Percentiles rank a stretch among this genome's conserved stretches.
Evolutionary conservation across 1,140 invertebrate species (phyloP).

Genomic region (Orchestia grillus): DNA sequence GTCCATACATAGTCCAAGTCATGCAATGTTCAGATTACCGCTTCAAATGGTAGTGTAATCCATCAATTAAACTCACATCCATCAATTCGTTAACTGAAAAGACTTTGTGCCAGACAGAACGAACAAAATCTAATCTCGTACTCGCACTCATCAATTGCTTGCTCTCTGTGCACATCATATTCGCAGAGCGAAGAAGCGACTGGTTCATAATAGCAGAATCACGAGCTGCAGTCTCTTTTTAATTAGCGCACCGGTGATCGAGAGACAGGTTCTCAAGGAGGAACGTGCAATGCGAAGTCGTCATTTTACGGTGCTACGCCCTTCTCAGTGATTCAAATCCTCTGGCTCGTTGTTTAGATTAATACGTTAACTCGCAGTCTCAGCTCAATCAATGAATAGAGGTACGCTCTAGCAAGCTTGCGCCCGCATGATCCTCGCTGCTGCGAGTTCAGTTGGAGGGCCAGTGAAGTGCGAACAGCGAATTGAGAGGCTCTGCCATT

Average conservation of each 20-base stretch:
- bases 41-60: neutral
- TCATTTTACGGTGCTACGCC: neutral
- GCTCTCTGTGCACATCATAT: neutral
- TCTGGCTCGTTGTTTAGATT: neutral
- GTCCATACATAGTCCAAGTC: neutral
- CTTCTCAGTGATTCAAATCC: neutral
- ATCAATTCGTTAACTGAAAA: neutral
- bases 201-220: neutral
- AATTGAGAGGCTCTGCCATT: conserved; percentile 33
- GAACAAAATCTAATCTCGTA: too few relatives aligned
- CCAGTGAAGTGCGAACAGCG: conserved; percentile 16
- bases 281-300: neutral
- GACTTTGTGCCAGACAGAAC: neutral
- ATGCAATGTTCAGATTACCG: too few relatives aligned
- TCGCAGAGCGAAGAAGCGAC: neutral
- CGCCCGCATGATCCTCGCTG: conserved; percentile 26
- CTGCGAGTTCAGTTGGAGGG: conserved; percentile 28
- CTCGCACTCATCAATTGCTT: neutral
- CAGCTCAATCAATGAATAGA: conserved; percentile 8
- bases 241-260: neutral
- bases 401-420: neutral
- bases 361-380: neutral
- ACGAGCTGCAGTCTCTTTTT: neutral
- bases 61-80: neutral
- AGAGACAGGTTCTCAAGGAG: neutral